phyloP scores from a whole-genome alignment of 2,888 invertebrate genomes.

The Rhingia rostrata region DNA sequence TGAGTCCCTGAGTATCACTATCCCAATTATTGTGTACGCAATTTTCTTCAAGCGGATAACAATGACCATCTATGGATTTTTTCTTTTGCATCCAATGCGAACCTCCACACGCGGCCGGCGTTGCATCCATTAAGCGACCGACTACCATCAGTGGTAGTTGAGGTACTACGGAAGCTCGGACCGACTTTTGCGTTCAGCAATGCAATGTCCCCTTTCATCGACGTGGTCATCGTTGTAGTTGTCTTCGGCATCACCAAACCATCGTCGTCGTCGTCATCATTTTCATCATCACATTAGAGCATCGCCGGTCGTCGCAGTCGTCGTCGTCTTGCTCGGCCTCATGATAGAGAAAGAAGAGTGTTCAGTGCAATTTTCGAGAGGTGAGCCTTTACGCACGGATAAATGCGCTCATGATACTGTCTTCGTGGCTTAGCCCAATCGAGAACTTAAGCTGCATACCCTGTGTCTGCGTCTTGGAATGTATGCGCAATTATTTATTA shows the following conservation, averaged over 20 bases:
- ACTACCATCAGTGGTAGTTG: conserved; percentile 38
- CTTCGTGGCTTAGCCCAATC: conserved; percentile 47
- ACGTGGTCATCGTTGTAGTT: conserved; percentile 25
- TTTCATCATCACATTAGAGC: conserved; percentile 74
- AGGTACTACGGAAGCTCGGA: conserved; percentile 62
- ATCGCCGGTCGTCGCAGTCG: conserved; percentile 34
- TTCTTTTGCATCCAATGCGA: conserved; percentile 58
- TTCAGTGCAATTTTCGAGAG: conserved; percentile 65
- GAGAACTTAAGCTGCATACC: conserved; percentile 54
- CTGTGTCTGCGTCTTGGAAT: conserved; percentile 64
- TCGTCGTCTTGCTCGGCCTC: conserved; percentile 33
- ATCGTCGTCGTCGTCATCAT: conserved; percentile 64
- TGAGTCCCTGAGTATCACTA: conserved; percentile 41
- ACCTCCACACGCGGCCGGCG: conserved; percentile 41
- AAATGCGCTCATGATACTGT: conserved; percentile 56
- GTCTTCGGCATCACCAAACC: conserved; percentile 55
- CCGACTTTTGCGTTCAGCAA: conserved; percentile 12
- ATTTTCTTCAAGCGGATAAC: conserved; percentile 74
- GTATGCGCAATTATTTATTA: conserved; percentile 74
- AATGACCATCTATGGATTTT: conserved; percentile 76
- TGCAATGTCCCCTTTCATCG: conserved; percentile 22
- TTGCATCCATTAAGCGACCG: conserved; percentile 66
- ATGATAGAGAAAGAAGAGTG: conserved; percentile 51
- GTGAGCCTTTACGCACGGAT: conserved; percentile 71
- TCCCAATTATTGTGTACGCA: conserved; percentile 75